Base-by-base conservation (phyloP, 30 jellyfish, hydroid and myxozoan genomes). In the Mastigias papua region DNA sequence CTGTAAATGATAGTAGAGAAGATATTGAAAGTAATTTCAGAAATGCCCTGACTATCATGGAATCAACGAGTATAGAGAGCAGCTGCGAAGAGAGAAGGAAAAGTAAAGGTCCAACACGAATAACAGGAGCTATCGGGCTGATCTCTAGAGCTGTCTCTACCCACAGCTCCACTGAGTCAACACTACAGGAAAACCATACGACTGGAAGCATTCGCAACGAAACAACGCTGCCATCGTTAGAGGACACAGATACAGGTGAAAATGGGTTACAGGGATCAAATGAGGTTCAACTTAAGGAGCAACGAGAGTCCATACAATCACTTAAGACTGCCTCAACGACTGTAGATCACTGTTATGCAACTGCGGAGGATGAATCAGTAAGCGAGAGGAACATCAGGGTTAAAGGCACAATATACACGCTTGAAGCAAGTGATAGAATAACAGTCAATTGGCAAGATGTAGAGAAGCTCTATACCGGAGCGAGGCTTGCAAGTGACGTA, bases 281-380 rank as follows among this genome's bases (percentile, higher is more conserved):
- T 4, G 23, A 20, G 74, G 37, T 9, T 4, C 27, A 11, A 5
- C 21, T 8, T 3, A 9, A 58, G 23, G 51, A 58, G 37, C 64
- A 61, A 3, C 75, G 20, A 17, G 67, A 19, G n/a, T 60, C 80
- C 0, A 35, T 67, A 37, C 90, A 82, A 33, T 80, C 73, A 29
- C 61, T 80, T 25, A 49, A 22, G 48, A 80, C 90, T 13, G 90
- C 48, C 8, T 50, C 66, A 17, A 48, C 90, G 0, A 80, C 90
- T 19, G 79, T 80, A 0, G 90, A 80, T 4, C 31, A 29, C 4
- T 80, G 90, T 65, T 80, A 62, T 21, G 81, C 90, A 37, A 80
- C 90, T 6, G 90, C 90, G 10, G 90, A 80, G n/a, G 79, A 80
- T 20, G 90, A 80, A 31, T 80, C 90, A 26, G 68, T 64, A 2